Evolutionary conservation across 2,113 vertebrate genomes (phyloP), one percentile per base, ranked within the genome.

Genomic region (Asarcornis scutulata): DNA sequence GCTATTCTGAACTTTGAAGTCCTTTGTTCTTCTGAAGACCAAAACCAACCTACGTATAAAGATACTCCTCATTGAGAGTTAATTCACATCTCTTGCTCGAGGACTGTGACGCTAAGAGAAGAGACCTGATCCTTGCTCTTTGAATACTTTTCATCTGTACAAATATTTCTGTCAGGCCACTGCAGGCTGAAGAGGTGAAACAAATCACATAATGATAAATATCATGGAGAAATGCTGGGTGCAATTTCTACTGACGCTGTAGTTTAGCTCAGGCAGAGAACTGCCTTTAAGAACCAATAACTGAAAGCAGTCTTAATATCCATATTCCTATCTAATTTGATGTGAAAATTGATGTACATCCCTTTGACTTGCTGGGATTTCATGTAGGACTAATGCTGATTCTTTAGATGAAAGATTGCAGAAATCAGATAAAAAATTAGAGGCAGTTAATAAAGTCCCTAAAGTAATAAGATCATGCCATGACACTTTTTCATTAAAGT

Each of bases 201-300:
- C 9, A 31, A 69, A 74, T 62, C 8, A 1, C 8, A 15, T 56
- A 27, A 16, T 18, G 36, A 63, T 48, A n/a, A 63, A 59, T 34
- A 42, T 52, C 22, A 25, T 27, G 52, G 34, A 7, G 34, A 36
- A n/a, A 4, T 75, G 15, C 18, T 36, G 22, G 25, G 32, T 48
- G n/a, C 13, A n/a, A 18, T 5, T 76, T 72, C 27, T 62, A 6
- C 17, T 36, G 31, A 58, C 0, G 2, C 21, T 0, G 1, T 6
- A 17, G 20, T 69, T 59, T 31, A 38, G 42, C 25, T 76, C 38
- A 46, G 38, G 27, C 23, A 52, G 23, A 44, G 3, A n/a, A 13
- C 18, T 59, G 40, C 36, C 20, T 71, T 40, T 12, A 42, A 88
- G 58, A 31, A n/a, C 38, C 38, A 11, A 3, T 7, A 34, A 40